phyloP scores from a whole-genome alignment of 35 echinoderm and acorn worm species.

The Nesometra sesokonis region DNA sequence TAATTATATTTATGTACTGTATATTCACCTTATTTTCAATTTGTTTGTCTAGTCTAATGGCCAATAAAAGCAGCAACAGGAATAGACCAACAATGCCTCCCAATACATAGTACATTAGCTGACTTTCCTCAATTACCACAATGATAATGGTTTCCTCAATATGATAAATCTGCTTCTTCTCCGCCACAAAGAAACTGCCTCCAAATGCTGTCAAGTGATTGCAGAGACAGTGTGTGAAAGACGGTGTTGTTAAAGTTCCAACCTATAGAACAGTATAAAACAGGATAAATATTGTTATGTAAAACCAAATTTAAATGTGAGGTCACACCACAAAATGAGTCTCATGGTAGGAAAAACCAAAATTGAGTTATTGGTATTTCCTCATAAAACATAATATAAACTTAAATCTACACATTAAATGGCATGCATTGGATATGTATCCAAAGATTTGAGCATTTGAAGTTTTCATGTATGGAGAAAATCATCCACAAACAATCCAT shows the following conservation, averaged over 20 bases:
- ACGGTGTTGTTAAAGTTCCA: slow-evolving; percentile 45
- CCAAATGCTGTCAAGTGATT: slow-evolving; percentile 61
- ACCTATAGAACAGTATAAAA: slow-evolving; percentile 21
- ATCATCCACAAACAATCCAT: no score
- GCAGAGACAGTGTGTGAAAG: slow-evolving; percentile 69
- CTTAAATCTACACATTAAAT: no score
- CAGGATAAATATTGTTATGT: no score
- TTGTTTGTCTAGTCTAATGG: not conserved
- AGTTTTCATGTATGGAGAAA: no score
- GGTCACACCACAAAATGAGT: no score
- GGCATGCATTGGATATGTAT: no score
- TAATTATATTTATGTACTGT: no score
- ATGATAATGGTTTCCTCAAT: not conserved
- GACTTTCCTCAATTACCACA: not conserved
- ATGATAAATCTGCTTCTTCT: slow-evolving; percentile 25
- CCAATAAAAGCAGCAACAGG: not conserved
- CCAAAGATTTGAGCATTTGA: no score
- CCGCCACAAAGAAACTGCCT: slow-evolving; percentile 51
- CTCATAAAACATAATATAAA: no score
- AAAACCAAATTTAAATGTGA: no score
- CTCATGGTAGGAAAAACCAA: no score
- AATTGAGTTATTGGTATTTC: no score
- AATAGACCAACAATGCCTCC: not conserved
- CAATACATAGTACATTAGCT: not conserved
- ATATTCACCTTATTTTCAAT: not conserved